Conservation (phyloP, 2,113 vertebrate genomes). For the Pelecanoides urinatrix region DNA sequence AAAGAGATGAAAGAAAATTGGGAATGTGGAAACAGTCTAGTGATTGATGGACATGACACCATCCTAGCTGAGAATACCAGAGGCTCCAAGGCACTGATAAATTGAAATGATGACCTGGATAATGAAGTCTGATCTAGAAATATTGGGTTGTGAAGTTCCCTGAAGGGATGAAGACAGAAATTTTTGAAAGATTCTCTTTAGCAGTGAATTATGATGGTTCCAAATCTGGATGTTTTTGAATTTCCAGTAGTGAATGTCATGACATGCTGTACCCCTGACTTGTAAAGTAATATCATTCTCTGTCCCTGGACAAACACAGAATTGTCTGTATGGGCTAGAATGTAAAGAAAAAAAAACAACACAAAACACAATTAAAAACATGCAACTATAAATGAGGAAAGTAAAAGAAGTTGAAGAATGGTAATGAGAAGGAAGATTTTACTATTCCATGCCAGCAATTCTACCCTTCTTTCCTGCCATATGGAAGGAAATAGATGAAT, state of each 20-base stretch:
- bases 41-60: constrained; percentile 58
- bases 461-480: neutral
- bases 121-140: constrained; percentile 60
- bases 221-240: constrained; percentile 30
- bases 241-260: constrained; percentile 16
- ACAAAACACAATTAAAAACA: neutral
- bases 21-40: neutral
- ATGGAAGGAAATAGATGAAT: neutral
- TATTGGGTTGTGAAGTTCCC: constrained; percentile 10
- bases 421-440: neutral
- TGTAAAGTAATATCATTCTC: neutral
- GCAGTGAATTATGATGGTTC: constrained; percentile 31
- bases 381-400: neutral
- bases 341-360: neutral
- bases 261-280: neutral
- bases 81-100: constrained; percentile 51
- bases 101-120: constrained; percentile 64
- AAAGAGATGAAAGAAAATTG: constrained; percentile 34
- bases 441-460: neutral
- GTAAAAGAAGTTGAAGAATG: neutral
- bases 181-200: constrained; percentile 16
- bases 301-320: neutral
- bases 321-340: neutral
- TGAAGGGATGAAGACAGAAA: constrained; percentile 12
- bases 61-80: constrained; percentile 25